These are phyloP conservation scores for Germaria angustata DNA, from an alignment of 2,888 invertebrate genomes.

Conservation along the genomic window DNA sequence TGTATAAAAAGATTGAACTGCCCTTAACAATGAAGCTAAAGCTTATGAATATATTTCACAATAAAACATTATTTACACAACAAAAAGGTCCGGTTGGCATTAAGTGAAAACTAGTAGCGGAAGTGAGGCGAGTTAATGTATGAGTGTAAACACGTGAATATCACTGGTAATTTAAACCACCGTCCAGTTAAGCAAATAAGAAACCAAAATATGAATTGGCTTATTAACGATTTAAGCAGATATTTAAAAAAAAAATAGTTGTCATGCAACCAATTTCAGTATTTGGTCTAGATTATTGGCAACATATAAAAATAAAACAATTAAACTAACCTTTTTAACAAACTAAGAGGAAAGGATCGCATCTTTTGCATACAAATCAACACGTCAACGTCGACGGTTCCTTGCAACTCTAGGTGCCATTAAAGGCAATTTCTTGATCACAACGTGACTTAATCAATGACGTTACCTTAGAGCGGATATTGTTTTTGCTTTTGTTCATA, in stretches of 20 bases:
- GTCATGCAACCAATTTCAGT: neutral
- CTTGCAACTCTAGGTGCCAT: neutral
- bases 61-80: conserved; percentile 6
- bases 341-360: conserved; percentile 13
- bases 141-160: neutral
- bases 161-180: conserved; percentile 34
- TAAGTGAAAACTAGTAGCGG: neutral
- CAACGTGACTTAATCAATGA: conserved; percentile 20
- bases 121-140: neutral
- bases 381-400: neutral
- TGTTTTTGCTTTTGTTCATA: too few species aligned
- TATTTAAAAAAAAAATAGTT: neutral
- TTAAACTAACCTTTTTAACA: conserved; percentile 18
- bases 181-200: conserved; percentile 33
- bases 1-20: neutral
- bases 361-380: conserved; percentile 18
- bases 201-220: neutral
- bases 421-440: neutral
- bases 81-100: neutral
- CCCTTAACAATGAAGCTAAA: neutral
- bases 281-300: neutral
- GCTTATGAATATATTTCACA: neutral
- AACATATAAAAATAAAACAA: neutral
- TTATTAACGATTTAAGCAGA: conserved; percentile 7
- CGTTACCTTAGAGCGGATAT: neutral